phyloP scores from a whole-genome alignment of 1,140 invertebrate species.

The Oryzaephilus surinamensis region DNA sequence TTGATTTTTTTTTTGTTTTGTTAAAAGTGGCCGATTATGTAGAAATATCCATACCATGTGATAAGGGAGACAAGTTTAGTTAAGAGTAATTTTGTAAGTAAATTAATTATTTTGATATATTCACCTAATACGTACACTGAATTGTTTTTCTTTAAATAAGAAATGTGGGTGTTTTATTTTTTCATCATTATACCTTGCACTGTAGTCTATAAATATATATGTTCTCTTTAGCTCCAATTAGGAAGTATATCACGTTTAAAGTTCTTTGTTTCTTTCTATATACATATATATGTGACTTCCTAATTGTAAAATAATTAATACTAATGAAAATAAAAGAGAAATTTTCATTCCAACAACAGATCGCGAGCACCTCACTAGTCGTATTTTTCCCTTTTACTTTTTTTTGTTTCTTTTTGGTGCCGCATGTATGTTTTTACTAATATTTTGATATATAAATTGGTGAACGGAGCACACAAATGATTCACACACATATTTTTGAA shows the following conservation, averaged over 20 bases:
- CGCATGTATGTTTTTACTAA: conserved; percentile 14
- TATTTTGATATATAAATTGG: conserved; percentile 11
- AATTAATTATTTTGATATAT: background rate
- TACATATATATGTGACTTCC: too few species aligned
- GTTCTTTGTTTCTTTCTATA: too few species aligned
- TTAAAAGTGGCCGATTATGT: conserved; percentile 12
- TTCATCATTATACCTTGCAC: conserved; percentile 27
- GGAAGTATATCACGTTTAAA: too few species aligned
- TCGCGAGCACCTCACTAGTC: conserved; percentile 17
- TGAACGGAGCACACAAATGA: too few species aligned
- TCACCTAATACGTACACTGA: background rate
- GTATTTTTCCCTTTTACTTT: conserved; percentile 10
- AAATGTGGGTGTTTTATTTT: conserved; percentile 5
- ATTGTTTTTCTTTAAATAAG: background rate
- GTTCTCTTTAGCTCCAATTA: background rate
- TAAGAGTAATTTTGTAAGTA: background rate
- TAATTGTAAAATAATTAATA: too few species aligned
- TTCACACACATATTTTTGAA: too few species aligned
- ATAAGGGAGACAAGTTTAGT: background rate
- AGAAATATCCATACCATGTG: conserved; percentile 3
- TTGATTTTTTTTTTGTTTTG: background rate
- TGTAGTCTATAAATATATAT: conserved; percentile 5
- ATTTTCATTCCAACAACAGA: background rate
- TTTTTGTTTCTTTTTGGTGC: conserved; percentile 7
- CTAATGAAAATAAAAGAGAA: too few species aligned